Evolutionary conservation across 2,888 invertebrate genomes (phyloP), one percentile per base, ranked within the genome.

Genomic region (Xanthorhoe designata): DNA sequence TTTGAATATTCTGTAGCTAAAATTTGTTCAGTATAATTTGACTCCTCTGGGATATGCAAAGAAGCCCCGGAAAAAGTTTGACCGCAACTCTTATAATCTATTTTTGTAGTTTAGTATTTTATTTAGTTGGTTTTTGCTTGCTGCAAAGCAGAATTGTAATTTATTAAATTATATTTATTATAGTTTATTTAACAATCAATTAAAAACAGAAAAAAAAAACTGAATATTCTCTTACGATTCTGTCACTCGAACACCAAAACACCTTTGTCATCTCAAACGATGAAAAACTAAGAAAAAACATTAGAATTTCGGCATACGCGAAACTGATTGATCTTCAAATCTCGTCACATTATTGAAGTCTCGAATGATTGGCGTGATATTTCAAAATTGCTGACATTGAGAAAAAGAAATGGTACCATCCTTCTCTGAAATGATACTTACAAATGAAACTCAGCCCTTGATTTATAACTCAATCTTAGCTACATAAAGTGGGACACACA

Each of bases 381-480:
- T 71, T 70, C 69, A 75, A 79, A 79, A 77, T 78, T 75, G 70
- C 75, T 75, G 69, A 71, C 74, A 74, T 74, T 74, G 72, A 66
- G 64, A 72, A 67, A 79, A 86, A 83, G 75, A 75, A 81, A 87
- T 78, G 80, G 79, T 75, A 71, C 81, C 80, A 85, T 87, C 89
- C 88, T 86, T 85, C 85, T 77, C 82, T 85, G 80, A 87, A 79
- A 81, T 81, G 84, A 85, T 87, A 84, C 79, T 82, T 84, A 87
- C 85, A 90, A 91, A 91, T 88, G 88, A 87, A 89, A 87, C 83
- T 82, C 81, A 74, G 72, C 81, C 75, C 66, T 76, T 91, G 88
- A 92, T 85, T 89, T 88, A 92, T 91, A 86, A 85, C 84, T 86
- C 90, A 92, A 92, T 92, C 88, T 90, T 80, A 85, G 83, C 84